A percentile compares a stretch with the other conserved stretches of the same genome.
Evolutionary conservation across 1,140 invertebrate species (phyloP).

Genomic region (Batillaria attramentaria): DNA sequence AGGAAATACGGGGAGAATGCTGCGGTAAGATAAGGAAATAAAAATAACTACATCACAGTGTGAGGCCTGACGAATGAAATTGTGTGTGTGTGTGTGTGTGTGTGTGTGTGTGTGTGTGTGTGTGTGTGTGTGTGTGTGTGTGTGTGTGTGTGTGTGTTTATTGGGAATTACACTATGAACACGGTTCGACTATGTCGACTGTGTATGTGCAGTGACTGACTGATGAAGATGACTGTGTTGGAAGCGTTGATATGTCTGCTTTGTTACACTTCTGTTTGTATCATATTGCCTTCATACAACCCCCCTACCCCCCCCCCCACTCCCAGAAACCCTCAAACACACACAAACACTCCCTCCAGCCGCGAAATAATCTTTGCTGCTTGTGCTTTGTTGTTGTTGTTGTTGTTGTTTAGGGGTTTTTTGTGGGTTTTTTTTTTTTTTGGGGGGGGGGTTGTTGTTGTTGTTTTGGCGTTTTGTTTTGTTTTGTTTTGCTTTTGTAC

Average conservation of each 20-base stretch:
- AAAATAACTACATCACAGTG: background rate
- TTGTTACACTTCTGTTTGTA: background rate
- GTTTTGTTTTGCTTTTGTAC: background rate
- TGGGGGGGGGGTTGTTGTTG: background rate
- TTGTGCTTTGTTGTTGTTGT: background rate
- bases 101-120: conserved; percentile 16
- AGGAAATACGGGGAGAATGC: background rate
- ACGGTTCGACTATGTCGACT: background rate
- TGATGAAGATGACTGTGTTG: background rate
- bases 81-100: conserved; percentile 16
- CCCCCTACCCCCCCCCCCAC: background rate
- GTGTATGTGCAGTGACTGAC: background rate
- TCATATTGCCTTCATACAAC: background rate
- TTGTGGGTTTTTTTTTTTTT: background rate
- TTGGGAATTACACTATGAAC: background rate
- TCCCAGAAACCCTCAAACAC: background rate
- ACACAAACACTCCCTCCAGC: no score
- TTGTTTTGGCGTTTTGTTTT: background rate
- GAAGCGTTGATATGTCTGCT: background rate
- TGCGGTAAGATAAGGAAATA: background rate
- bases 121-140: conserved; percentile 15
- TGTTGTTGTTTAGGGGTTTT: no score
- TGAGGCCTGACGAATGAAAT: background rate
- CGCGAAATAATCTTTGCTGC: no score
- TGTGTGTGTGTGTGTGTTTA: conserved; percentile 5